Conservation (phyloP, 2,113 vertebrate species). For the Calypte anna region DNA sequence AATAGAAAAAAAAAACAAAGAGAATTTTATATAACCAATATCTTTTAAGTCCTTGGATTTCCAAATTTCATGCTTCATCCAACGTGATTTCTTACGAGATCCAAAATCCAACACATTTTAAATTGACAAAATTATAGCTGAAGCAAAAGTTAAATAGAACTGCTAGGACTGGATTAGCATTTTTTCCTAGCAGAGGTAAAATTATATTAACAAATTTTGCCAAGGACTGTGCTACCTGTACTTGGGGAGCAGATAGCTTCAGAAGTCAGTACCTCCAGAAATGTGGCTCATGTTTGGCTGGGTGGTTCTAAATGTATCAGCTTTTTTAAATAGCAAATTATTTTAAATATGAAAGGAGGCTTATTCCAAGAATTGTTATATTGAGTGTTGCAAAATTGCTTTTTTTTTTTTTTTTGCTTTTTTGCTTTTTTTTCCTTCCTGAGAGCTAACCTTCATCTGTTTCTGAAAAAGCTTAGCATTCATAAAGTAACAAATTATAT, state of each 20-base stretch:
- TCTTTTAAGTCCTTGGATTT: conserved; percentile 27
- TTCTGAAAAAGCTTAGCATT: conserved; percentile 68
- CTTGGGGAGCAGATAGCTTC: conserved; percentile 36
- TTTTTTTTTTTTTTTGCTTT: not conserved
- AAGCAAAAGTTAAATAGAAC: conserved; percentile 55
- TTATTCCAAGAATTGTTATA: conserved; percentile 47
- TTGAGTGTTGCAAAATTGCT: conserved; percentile 54
- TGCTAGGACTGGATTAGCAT: conserved; percentile 31
- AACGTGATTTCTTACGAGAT: conserved; percentile 23
- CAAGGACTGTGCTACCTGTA: conserved; percentile 30
- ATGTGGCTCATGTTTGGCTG: not conserved
- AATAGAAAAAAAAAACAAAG: not conserved
- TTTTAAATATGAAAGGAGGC: conserved; percentile 63
- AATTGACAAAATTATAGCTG: conserved; percentile 17
- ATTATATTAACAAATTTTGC: conserved; percentile 63
- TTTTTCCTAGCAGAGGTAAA: conserved; percentile 52
- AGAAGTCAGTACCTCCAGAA: conserved; percentile 43
- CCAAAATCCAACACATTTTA: not conserved
- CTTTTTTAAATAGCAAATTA: conserved; percentile 65
- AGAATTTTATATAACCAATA: not conserved
- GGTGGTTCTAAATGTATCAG: conserved; percentile 45
- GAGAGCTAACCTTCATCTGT: conserved; percentile 58
- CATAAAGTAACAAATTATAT: conserved; percentile 65
- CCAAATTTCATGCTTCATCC: conserved; percentile 27
- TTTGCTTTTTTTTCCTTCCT: not conserved